A percentile compares a stretch with the other conserved stretches of the same genome.
Evolutionary conservation across 2,113 vertebrate genomes (phyloP).

Genomic region (Calidris pugnax): DNA sequence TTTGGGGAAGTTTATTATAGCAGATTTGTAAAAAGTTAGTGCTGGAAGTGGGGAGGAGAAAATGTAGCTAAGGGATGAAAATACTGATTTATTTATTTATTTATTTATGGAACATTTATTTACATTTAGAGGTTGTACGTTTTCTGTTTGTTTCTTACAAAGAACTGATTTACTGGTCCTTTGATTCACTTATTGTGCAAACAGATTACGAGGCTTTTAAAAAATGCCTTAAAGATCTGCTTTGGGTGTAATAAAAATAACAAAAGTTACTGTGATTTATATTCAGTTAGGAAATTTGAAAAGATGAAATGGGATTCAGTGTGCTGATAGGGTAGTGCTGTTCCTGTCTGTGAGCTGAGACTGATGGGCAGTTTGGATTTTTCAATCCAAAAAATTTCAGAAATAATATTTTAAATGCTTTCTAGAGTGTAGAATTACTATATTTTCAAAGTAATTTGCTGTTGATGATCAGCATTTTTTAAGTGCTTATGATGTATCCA

Average conservation of each 20-base stretch:
- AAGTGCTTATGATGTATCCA: background rate
- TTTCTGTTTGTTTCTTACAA: background rate
- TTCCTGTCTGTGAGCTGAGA: background rate
- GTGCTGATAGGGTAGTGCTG: background rate
- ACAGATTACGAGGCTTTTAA: background rate
- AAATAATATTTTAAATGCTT: background rate
- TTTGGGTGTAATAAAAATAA: background rate
- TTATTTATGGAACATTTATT: background rate
- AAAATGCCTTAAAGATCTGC: background rate
- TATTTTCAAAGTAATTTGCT: background rate
- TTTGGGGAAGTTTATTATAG: background rate
- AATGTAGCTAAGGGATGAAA: background rate
- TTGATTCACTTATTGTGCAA: background rate
- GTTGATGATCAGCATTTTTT: background rate
- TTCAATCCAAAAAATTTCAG: fast-evolving
- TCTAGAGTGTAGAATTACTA: background rate
- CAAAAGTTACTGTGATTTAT: background rate
- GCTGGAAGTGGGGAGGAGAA: background rate
- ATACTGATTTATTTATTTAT: background rate
- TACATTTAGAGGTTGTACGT: background rate
- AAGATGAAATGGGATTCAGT: background rate
- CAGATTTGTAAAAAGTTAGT: background rate
- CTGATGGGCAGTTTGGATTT: background rate
- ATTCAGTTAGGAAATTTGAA: background rate
- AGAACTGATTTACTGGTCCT: background rate